A percentile compares a stretch with the other conserved stretches of the same genome.
Evolutionary conservation across 1,140 invertebrate genomes (phyloP).

Genomic region (Adelges cooleyi): DNA sequence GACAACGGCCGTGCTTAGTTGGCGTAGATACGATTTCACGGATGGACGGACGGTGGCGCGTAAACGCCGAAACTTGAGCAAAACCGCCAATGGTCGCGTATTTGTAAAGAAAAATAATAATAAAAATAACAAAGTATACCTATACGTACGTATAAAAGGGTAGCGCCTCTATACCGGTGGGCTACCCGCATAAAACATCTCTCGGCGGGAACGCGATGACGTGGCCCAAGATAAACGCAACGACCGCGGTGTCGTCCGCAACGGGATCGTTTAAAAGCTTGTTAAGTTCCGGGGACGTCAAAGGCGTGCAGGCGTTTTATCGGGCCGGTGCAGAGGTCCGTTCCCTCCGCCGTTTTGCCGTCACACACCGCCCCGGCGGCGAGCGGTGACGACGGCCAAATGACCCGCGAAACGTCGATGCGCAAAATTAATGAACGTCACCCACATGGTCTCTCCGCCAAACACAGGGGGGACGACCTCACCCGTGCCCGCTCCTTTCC

Average conservation of each 20-base stretch:
- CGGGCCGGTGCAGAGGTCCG: slow-evolving; percentile 10
- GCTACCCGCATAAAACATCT: neutral
- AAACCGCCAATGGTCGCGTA: neutral
- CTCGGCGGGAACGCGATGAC: neutral
- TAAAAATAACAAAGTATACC: no score
- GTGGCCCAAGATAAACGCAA: slow-evolving; percentile 14
- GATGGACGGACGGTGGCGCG: neutral
- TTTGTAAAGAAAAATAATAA: no score
- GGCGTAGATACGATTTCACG: no score
- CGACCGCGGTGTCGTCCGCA: neutral
- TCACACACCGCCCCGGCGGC: neutral
- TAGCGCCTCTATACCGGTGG: no score
- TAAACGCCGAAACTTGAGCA: neutral
- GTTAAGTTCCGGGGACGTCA: slow-evolving; percentile 12
- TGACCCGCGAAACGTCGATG: slow-evolving; percentile 23
- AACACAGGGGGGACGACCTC: no score
- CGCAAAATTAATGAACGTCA: slow-evolving; percentile 15
- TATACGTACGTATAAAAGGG: neutral
- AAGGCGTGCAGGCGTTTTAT: slow-evolving; percentile 7
- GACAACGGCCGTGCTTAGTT: no score
- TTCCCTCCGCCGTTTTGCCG: neutral
- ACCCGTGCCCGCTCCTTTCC: neutral
- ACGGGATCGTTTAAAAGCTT: slow-evolving; percentile 24
- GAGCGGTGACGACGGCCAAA: neutral
- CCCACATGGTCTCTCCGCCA: neutral